These are phyloP conservation scores for Amazona vittata DNA, from an alignment of 2,113 vertebrate species.

Conservation along the genomic window DNA sequence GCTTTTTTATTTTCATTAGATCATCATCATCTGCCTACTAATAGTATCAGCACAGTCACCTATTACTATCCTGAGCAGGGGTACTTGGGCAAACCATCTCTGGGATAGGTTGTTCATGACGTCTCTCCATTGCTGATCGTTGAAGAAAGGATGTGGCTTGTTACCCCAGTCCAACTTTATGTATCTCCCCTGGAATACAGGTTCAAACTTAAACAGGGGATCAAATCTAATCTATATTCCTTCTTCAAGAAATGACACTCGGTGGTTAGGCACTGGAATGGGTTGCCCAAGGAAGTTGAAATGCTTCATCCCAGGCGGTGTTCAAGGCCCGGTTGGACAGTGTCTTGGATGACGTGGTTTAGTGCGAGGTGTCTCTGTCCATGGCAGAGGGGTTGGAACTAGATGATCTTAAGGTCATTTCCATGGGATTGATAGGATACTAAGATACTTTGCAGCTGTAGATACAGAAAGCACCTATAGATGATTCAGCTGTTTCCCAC, in stretches of 20 bases:
- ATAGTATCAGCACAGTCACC: fast-evolving
- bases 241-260: no score
- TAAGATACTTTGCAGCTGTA: no score
- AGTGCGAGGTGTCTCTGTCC: no score
- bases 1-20: background rate
- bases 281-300: no score
- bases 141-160: background rate
- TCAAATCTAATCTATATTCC: no score
- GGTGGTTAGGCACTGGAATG: background rate
- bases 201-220: background rate
- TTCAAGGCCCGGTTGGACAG: no score
- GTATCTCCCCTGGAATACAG: background rate
- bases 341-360: no score
- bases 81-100: background rate
- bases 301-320: no score
- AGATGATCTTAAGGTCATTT: background rate
- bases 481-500: fast-evolving
- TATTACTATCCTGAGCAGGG: background rate
- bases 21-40: background rate
- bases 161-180: no score
- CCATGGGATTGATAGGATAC: no score
- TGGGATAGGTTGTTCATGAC: background rate
- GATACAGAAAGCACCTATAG: background rate
- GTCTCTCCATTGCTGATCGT: background rate
- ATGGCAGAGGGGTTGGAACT: background rate